Conservation (phyloP, 2,797 vertebrate genomes). For the Myoxocephalus aenaeus region DNA sequence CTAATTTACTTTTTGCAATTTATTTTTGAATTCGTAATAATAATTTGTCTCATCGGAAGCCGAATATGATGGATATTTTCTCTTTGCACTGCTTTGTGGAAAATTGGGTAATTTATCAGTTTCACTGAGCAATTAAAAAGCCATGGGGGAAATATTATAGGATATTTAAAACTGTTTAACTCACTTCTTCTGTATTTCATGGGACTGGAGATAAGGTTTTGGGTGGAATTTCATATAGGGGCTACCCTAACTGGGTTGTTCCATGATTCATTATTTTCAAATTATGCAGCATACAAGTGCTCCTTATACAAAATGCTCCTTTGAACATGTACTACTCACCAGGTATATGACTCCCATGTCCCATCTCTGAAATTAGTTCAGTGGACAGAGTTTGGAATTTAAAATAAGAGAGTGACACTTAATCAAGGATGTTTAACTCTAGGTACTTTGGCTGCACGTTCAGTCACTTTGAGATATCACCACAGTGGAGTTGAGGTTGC, state of each 20-base stretch:
- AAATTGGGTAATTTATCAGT: background rate
- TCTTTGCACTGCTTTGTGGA: constrained; percentile 5
- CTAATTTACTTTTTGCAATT: constrained; percentile 19
- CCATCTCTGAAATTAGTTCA: background rate
- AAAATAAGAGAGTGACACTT: background rate
- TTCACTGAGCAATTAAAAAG: constrained; percentile 9
- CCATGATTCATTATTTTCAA: constrained; percentile 14
- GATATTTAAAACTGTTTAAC: background rate
- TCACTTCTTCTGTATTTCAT: background rate
- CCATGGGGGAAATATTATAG: background rate
- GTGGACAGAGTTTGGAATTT: constrained; percentile 2
- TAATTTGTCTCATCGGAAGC: constrained; percentile 1
- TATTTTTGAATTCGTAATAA: background rate
- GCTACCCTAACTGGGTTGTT: background rate
- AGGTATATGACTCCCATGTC: background rate
- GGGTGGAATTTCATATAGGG: background rate
- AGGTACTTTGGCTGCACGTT: background rate
- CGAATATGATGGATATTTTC: background rate
- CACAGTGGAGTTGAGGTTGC: background rate
- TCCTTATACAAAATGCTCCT: background rate
- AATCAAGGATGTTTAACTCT: constrained; percentile 1
- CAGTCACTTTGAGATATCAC: constrained; percentile 16
- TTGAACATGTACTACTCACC: background rate
- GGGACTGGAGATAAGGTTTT: background rate
- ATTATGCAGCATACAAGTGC: background rate